These are phyloP conservation scores for Tetraodon nigroviridis DNA, from an alignment of 2,113 vertebrate species.

Conservation along the genomic window DNA sequence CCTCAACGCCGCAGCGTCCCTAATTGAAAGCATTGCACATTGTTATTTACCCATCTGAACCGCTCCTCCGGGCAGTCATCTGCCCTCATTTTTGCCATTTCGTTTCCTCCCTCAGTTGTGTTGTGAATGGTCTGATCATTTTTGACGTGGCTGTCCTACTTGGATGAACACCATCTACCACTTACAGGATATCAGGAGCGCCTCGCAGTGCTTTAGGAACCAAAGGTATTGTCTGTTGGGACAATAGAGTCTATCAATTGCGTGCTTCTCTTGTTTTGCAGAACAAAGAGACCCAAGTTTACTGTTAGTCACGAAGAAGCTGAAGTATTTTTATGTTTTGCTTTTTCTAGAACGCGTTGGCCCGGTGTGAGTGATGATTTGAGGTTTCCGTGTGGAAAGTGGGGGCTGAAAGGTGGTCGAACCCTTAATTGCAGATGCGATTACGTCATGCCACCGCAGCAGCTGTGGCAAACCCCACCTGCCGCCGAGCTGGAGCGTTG, in stretches of 20 bases:
- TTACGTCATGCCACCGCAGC: not conserved
- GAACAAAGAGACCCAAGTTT: too few species aligned
- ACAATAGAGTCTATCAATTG: not conserved
- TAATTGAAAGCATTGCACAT: constrained; percentile 27
- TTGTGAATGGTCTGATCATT: constrained; percentile 37
- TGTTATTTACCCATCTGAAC: constrained; percentile 3
- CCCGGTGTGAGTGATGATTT: too few species aligned
- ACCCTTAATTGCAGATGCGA: not conserved
- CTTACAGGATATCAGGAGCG: constrained; percentile 28
- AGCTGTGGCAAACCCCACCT: not conserved
- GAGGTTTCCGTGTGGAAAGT: too few species aligned
- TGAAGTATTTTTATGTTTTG: not conserved
- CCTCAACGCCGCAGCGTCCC: not conserved
- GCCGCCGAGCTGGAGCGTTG: not conserved
- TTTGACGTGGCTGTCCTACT: constrained; percentile 59
- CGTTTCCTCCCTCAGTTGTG: constrained; percentile 31
- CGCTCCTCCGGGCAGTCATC: constrained; percentile 36
- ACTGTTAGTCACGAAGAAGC: too few species aligned
- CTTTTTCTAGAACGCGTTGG: too few species aligned
- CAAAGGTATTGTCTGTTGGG: not conserved
- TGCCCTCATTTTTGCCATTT: constrained; percentile 45
- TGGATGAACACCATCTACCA: constrained; percentile 26
- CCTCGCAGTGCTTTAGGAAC: constrained; percentile 6
- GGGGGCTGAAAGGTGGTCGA: not conserved
- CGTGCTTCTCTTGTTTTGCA: not conserved